Conservation (phyloP, 2,888 invertebrate species). For the Andrena chrysosceles region DNA sequence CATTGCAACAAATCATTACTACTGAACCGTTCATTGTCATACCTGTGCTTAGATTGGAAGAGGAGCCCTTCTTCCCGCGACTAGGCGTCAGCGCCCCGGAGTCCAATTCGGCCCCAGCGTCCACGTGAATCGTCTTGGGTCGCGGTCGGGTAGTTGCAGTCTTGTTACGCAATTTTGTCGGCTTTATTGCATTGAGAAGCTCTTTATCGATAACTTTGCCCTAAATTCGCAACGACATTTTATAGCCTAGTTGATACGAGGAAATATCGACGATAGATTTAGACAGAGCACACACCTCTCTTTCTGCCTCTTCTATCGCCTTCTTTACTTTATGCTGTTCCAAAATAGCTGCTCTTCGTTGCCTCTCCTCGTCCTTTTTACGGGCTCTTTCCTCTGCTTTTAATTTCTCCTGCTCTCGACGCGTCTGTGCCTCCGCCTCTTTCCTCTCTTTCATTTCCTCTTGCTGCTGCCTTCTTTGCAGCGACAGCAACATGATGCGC, state of each 20-base stretch:
- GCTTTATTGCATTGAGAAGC: conserved; percentile 87
- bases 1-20: conserved; percentile 37
- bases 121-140: conserved; percentile 96
- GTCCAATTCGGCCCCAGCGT: conserved; percentile 92
- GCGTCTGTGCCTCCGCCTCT: conserved; percentile 92
- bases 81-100: conserved; percentile 91
- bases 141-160: conserved; percentile 89
- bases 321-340: conserved; percentile 97
- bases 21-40: conserved; percentile 71
- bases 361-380: conserved; percentile 94
- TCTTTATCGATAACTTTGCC: conserved; percentile 93
- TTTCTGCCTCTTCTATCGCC: conserved; percentile 95
- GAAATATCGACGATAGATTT: neutral
- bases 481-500: conserved; percentile 94
- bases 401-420: conserved; percentile 91
- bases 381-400: conserved; percentile 90
- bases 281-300: conserved; percentile 87
- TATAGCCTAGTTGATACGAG: neutral
- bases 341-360: conserved; percentile 94
- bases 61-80: conserved; percentile 92
- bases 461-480: conserved; percentile 95
- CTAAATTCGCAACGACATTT: conserved; percentile 83
- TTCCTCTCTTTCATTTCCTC: conserved; percentile 94
- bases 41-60: conserved; percentile 93
- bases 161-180: conserved; percentile 88